Evolutionary conservation across 1,140 invertebrate species (phyloP), one percentile per base, ranked within the genome.

Genomic region (Scaptomyza pallida): DNA sequence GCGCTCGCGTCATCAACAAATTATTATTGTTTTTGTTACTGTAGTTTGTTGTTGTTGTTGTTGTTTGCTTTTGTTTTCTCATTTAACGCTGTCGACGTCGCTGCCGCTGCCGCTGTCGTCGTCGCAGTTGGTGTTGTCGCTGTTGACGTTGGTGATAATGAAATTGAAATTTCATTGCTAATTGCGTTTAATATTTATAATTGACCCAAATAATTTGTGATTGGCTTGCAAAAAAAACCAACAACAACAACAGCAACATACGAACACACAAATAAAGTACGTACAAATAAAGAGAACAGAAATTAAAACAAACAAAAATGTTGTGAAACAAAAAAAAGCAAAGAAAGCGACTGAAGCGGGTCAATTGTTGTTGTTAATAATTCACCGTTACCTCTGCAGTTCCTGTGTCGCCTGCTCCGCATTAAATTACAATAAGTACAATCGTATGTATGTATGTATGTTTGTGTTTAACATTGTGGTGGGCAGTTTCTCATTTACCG

Each of bases 101-200:
- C 17, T 35, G 61, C 50, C 61, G 56, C n/a, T 50, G 61, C n/a
- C 21, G 51, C 59, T 37, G 56, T 41, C 35, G 5, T 17, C 70
- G 41, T 43, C 47, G 40, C 17, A n/a, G n/a, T n/a, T n/a, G n/a
- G n/a, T n/a, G n/a, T n/a, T 35, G 61, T 55, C 61, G 56, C n/a
- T 50, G 61, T 21, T 23, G 61, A 30, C 67, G 63, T 64, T 67
- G 64, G 71, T 89, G 86, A 89, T 89, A 89, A 89, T 89, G 86
- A 89, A 89, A 86, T 77, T 86, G 81, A 89, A 89, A 89, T 89
- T 89, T 89, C 86, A 89, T 89, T 89, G 86, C 78, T 89, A 89
- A 89, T 89, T 86, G 78, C 78, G 86, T 86, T 88, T 82, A 88
- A 88, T 88, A 88, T 86, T 88, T 88, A 86, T 86, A 86, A 88